phyloP scores from a whole-genome alignment of 2,113 vertebrate species.

The Chloropsis hardwickii region DNA sequence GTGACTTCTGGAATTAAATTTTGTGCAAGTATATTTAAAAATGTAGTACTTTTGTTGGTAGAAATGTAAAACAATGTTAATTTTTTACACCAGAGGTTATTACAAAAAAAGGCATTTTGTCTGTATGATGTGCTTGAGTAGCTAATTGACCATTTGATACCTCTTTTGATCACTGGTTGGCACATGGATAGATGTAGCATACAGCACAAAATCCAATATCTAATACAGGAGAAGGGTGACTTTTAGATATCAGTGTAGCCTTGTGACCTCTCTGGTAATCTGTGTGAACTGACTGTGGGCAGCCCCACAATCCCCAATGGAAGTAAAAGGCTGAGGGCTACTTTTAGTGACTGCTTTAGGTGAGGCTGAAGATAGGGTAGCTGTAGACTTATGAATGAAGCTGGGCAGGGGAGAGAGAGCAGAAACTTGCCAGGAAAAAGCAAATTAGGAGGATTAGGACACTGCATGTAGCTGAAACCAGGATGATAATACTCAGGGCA shows the following conservation, averaged over 20 bases:
- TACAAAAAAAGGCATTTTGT: neutral
- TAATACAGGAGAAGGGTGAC: neutral
- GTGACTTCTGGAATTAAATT: neutral
- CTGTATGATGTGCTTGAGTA: neutral
- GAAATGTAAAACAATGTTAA: neutral
- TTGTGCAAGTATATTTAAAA: neutral
- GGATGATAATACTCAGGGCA: neutral
- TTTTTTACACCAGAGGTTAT: neutral
- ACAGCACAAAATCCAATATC: neutral
- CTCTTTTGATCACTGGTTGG: neutral
- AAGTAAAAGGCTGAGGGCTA: neutral
- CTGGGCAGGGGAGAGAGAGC: neutral
- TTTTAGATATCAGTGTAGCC: neutral
- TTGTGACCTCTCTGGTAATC: neutral
- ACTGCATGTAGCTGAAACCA: neutral
- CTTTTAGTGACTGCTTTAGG: neutral
- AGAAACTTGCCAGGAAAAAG: neutral
- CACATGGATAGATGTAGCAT: neutral
- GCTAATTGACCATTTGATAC: neutral
- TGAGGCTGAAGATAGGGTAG: neutral
- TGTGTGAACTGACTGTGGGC: neutral
- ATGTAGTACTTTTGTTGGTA: neutral
- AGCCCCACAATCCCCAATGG: neutral
- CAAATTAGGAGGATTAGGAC: neutral
- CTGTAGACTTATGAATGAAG: neutral